These are phyloP conservation scores for Hydra vulgaris DNA, from an alignment of 30 jellyfish, hydroid and myxozoan species.

Conservation along the genomic window DNA sequence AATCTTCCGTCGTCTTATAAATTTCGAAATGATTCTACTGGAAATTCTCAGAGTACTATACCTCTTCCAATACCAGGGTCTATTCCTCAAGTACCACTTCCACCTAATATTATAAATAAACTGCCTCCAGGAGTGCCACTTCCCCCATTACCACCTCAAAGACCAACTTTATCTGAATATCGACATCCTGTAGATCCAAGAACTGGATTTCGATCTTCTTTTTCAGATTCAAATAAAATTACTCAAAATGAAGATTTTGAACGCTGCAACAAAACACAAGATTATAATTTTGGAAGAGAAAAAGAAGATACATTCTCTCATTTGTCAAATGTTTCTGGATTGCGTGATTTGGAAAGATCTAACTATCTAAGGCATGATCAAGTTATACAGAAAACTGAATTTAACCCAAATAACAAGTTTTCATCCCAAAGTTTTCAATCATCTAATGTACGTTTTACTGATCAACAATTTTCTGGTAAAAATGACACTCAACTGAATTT, in stretches of 20 bases:
- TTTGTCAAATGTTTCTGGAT: not conserved
- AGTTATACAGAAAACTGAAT: not conserved
- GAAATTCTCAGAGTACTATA: not conserved
- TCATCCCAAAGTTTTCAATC: not conserved
- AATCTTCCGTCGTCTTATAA: slow-evolving; percentile 34
- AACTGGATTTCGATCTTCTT: not conserved
- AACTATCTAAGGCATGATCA: not conserved
- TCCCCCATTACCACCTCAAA: slow-evolving; percentile 36
- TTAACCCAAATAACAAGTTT: not conserved
- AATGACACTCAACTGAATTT: too few species aligned
- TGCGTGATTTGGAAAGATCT: not conserved
- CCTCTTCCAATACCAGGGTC: slow-evolving; percentile 21
- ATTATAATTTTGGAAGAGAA: not conserved
- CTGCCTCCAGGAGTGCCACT: slow-evolving; percentile 42
- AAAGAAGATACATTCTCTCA: not conserved
- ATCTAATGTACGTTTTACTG: not conserved
- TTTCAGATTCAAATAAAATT: too few species aligned
- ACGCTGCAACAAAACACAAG: not conserved
- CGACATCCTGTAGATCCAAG: slow-evolving; percentile 8
- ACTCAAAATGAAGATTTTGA: too few species aligned
- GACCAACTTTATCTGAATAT: not conserved
- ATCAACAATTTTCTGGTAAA: not conserved
- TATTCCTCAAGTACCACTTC: slow-evolving; percentile 32
- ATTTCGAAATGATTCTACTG: not conserved
- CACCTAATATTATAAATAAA: slow-evolving; percentile 30